Conservation (phyloP, 2,888 invertebrate species). For the Deilephila elpenor region DNA sequence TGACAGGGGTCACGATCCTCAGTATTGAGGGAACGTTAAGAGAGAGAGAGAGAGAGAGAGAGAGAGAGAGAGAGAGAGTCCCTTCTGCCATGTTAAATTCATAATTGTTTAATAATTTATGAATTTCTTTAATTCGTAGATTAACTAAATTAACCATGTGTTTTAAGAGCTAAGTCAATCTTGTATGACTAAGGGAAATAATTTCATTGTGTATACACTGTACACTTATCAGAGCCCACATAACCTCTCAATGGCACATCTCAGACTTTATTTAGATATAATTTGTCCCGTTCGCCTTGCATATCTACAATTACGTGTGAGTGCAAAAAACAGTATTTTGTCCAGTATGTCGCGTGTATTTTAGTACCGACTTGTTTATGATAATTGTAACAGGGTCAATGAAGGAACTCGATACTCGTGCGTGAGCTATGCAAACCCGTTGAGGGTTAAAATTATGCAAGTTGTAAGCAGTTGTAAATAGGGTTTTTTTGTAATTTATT, state of each 20-base stretch:
- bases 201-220: neutral
- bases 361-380: neutral
- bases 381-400: slow-evolving; percentile 21
- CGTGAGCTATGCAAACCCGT: neutral
- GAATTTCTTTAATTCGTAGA: too few species aligned
- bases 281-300: neutral
- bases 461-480: too few species aligned
- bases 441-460: neutral
- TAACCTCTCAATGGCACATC: neutral
- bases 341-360: neutral
- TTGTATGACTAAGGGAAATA: neutral
- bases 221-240: neutral
- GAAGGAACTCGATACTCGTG: slow-evolving; percentile 8
- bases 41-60: too few species aligned
- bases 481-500: too few species aligned
- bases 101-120: too few species aligned
- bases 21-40: too few species aligned
- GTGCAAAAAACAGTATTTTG: neutral
- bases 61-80: too few species aligned
- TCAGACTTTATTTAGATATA: neutral
- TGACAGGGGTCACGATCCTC: too few species aligned
- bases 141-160: neutral
- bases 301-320: slow-evolving; percentile 1
- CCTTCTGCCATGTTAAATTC: too few species aligned
- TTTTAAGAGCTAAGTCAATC: neutral